Conservation (phyloP, 2,888 invertebrate species). For the Eurytoma californica region DNA sequence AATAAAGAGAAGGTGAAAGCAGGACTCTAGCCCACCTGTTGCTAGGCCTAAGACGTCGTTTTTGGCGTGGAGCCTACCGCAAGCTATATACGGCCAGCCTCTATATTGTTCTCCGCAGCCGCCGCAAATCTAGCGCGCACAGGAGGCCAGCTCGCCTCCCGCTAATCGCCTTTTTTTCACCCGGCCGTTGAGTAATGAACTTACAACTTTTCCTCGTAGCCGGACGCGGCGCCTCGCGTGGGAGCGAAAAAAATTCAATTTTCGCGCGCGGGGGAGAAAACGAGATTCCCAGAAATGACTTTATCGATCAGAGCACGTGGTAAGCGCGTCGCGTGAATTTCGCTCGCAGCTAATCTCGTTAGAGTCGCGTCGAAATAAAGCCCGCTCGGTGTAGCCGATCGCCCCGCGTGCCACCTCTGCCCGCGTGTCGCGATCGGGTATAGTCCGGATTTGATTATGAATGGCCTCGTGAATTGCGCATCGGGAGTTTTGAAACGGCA, state of each 20-base stretch:
- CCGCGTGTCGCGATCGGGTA: background rate
- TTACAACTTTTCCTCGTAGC: background rate
- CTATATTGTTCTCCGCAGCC: background rate
- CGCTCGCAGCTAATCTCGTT: conserved; percentile 8
- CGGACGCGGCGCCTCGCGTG: background rate
- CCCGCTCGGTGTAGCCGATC: background rate
- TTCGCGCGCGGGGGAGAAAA: background rate
- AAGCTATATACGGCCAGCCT: background rate
- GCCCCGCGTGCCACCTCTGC: background rate
- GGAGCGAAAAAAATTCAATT: conserved; percentile 15
- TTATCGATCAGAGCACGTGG: conserved; percentile 36
- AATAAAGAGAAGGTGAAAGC: background rate
- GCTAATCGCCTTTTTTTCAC: background rate
- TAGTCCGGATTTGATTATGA: conserved; percentile 11
- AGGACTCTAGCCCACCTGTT: conserved; percentile 40
- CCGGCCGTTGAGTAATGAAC: background rate
- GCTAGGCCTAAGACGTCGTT: conserved; percentile 40
- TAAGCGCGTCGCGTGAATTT: background rate
- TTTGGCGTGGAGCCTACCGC: conserved; percentile 5
- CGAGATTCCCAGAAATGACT: conserved; percentile 31
- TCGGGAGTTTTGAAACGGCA: no score
- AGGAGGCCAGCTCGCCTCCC: background rate
- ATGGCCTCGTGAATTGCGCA: no score
- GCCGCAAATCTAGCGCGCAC: background rate
- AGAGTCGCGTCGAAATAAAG: background rate